Evolutionary conservation across 2,888 invertebrate genomes (phyloP).

Genomic region (Ceriagrion tenellum): DNA sequence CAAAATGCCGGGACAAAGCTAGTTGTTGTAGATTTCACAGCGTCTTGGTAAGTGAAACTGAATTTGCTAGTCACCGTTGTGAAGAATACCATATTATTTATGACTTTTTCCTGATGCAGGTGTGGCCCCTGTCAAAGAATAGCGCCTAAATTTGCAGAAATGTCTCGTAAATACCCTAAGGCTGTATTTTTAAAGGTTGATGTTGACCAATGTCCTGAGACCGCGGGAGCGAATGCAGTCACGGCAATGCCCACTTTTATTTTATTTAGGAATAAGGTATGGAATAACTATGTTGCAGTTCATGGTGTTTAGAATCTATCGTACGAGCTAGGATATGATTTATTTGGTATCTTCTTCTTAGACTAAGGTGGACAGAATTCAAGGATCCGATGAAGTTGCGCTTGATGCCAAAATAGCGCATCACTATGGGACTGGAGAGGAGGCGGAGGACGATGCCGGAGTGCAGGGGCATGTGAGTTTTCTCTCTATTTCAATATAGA

Average conservation of each 20-base stretch:
- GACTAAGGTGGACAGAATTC: conserved; percentile 90
- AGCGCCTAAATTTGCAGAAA: conserved; percentile 93
- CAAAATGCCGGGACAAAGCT: conserved; percentile 91
- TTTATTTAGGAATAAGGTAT: conserved; percentile 91
- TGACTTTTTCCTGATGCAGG: conserved; percentile 81
- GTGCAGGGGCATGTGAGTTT: conserved; percentile 90
- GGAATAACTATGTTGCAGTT: no score
- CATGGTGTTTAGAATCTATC: neutral
- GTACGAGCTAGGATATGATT: neutral
- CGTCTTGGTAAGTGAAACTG: conserved; percentile 87
- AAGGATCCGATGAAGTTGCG: conserved; percentile 91
- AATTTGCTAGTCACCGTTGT: neutral
- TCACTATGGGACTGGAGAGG: conserved; percentile 86
- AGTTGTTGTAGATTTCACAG: conserved; percentile 97
- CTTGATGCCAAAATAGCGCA: conserved; percentile 95
- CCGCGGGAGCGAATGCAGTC: conserved; percentile 92
- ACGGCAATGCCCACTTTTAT: conserved; percentile 99
- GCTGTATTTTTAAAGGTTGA: conserved; percentile 97
- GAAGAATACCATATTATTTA: neutral
- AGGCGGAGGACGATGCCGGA: conserved; percentile 81
- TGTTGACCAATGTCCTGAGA: conserved; percentile 95
- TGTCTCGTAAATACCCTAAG: conserved; percentile 91
- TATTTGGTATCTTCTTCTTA: conserved; percentile 76
- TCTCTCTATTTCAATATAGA: conserved; percentile 68
- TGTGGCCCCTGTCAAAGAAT: conserved; percentile 98